Conservation (phyloP, 1,140 invertebrate species). For the Magallana angulata region DNA sequence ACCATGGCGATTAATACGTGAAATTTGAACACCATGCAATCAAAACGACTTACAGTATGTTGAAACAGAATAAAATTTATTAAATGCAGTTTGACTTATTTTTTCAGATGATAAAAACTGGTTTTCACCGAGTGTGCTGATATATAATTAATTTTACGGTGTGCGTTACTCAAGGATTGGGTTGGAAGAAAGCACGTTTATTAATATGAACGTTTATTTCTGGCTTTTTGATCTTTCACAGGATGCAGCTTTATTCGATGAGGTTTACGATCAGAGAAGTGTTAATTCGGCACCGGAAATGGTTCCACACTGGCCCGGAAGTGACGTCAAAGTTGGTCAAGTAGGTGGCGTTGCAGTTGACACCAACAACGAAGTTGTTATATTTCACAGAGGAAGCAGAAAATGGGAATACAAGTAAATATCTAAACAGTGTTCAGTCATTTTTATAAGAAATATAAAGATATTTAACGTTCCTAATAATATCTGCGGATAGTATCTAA, state of each 20-base stretch:
- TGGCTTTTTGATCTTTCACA: background rate
- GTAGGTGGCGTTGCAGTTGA: conserved; percentile 92
- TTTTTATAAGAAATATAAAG: too few species aligned
- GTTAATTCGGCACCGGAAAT: background rate
- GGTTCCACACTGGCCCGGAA: conserved; percentile 50
- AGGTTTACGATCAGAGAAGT: conserved; percentile 22
- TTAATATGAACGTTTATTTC: background rate
- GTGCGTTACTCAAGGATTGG: too few species aligned
- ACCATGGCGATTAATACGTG: too few species aligned
- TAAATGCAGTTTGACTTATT: too few species aligned
- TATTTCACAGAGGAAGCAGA: conserved; percentile 91
- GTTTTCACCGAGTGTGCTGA: too few species aligned
- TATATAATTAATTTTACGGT: too few species aligned
- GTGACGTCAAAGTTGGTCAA: conserved; percentile 79
- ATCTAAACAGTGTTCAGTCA: background rate
- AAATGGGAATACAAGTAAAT: conserved; percentile 89
- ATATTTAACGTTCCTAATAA: too few species aligned
- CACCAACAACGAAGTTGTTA: conserved; percentile 87
- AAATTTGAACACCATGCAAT: too few species aligned
- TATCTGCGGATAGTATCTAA: too few species aligned
- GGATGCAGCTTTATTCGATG: conserved; percentile 16
- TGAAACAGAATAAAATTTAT: too few species aligned
- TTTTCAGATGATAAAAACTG: too few species aligned
- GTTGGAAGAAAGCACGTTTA: background rate
- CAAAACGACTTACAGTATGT: too few species aligned